Evolutionary conservation across 2,113 vertebrate species (phyloP).

Genomic region (Clarias magur): DNA sequence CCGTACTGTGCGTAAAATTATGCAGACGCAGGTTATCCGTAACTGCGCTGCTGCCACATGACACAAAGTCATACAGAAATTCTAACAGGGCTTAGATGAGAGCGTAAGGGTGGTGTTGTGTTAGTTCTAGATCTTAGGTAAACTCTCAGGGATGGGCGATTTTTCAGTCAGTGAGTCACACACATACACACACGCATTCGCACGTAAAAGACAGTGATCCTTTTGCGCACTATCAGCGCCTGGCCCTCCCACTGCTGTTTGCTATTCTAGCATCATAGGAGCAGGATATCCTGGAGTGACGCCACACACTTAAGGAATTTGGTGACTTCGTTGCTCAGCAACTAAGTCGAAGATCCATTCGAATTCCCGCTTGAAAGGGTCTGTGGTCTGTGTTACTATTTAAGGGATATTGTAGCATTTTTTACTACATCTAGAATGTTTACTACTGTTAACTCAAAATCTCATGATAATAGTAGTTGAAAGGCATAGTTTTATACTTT

Average conservation of each 20-base stretch:
- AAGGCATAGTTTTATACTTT: not conserved
- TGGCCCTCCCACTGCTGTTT: conserved; percentile 52
- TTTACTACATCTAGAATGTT: not conserved
- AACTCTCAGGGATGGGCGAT: conserved; percentile 14
- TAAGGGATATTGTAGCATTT: not conserved
- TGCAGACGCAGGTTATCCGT: not conserved
- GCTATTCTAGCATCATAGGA: conserved; percentile 61
- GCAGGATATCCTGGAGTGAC: conserved; percentile 80
- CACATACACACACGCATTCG: not conserved
- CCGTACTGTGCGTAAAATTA: too few species aligned
- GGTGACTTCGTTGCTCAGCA: conserved; percentile 64
- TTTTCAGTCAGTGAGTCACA: conserved; percentile 6
- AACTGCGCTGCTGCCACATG: not conserved
- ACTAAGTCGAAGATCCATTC: conserved; percentile 48
- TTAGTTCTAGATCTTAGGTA: not conserved
- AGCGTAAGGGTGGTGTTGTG: conserved; percentile 1
- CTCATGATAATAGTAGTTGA: not conserved
- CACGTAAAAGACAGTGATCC: conserved; percentile 10
- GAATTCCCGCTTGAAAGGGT: not conserved
- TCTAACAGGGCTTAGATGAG: not conserved
- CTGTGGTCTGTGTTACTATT: not conserved
- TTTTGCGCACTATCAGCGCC: not conserved
- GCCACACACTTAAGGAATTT: conserved; percentile 63
- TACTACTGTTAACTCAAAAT: not conserved
- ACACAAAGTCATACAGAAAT: not conserved